Evolutionary conservation across 1,140 invertebrate genomes (phyloP).

Genomic region (Conus ventricosus): DNA sequence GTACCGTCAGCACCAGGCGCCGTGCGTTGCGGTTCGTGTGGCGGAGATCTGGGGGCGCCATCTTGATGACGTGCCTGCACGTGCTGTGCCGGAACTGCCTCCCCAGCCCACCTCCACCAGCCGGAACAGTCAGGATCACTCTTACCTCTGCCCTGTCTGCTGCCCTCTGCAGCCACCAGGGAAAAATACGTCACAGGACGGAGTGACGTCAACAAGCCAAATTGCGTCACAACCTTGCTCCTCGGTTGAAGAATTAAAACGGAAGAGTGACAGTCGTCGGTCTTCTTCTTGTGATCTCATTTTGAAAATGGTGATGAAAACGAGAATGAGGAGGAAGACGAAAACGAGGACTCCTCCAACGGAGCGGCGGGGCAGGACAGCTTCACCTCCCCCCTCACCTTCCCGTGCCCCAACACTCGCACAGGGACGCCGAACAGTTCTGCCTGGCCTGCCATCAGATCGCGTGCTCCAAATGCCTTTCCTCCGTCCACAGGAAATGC

Average conservation of each 20-base stretch:
- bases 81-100: conserved; percentile 39
- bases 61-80: conserved; percentile 41
- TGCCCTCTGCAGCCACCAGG: background rate
- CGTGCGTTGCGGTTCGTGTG: conserved; percentile 26
- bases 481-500: conserved; percentile 40
- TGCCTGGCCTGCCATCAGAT: conserved; percentile 38
- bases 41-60: conserved; percentile 17
- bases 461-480: conserved; percentile 43
- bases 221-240: conserved; percentile 22
- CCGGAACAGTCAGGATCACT: background rate
- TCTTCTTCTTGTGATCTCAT: background rate
- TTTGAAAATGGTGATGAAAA: background rate
- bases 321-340: conserved; percentile 2
- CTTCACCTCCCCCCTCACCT: conserved; percentile 16
- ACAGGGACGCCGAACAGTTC: conserved; percentile 36
- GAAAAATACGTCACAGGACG: background rate
- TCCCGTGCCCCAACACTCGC: conserved; percentile 21
- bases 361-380: background rate
- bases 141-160: conserved; percentile 5
- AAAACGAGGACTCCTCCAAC: background rate
- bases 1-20: background rate
- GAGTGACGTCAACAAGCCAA: background rate
- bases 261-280: background rate
- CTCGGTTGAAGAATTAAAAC: conserved; percentile 5
- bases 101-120: background rate